A percentile compares a stretch with the other conserved stretches of the same genome.
Evolutionary conservation across 1,140 invertebrate species (phyloP).

Genomic region (Aleiodes sp.): DNA sequence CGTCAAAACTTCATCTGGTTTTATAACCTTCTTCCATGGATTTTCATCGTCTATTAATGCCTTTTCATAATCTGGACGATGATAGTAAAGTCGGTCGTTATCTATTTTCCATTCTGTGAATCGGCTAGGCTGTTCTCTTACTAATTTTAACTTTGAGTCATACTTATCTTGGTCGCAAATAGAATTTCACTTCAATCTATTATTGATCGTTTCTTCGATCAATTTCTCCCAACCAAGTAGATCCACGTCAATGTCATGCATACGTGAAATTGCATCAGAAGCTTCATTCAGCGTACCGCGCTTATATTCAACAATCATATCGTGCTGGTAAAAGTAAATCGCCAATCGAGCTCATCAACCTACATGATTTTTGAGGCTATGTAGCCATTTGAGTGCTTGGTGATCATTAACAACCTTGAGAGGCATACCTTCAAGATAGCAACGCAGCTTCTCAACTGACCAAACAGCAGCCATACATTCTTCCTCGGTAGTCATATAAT

Average conservation of each 20-base stretch:
- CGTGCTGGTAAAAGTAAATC: constrained; percentile 17
- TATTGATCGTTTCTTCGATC: no score
- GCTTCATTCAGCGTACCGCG: constrained; percentile 39
- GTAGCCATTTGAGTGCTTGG: no score
- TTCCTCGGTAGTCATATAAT: constrained; percentile 60
- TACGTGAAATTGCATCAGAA: constrained; percentile 26
- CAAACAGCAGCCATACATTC: constrained; percentile 63
- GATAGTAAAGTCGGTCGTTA: constrained; percentile 16
- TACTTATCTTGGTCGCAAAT: constrained; percentile 18
- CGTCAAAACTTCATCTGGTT: constrained; percentile 16
- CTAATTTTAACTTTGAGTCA: background rate
- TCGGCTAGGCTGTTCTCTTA: no score
- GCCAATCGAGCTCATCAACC: constrained; percentile 60
- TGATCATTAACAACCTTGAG: constrained; percentile 65
- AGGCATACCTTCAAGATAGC: constrained; percentile 45
- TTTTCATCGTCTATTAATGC: no score
- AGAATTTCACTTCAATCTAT: background rate
- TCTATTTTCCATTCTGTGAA: constrained; percentile 5
- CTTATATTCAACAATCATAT: constrained; percentile 38
- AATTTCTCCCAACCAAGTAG: no score
- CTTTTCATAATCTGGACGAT: constrained; percentile 24
- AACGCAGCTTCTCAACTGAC: constrained; percentile 59
- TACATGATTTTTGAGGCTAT: constrained; percentile 52
- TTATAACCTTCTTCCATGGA: no score
- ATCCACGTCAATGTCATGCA: no score